phyloP scores from a whole-genome alignment of 2,888 invertebrate species.

The Tetanocera ferruginea region DNA sequence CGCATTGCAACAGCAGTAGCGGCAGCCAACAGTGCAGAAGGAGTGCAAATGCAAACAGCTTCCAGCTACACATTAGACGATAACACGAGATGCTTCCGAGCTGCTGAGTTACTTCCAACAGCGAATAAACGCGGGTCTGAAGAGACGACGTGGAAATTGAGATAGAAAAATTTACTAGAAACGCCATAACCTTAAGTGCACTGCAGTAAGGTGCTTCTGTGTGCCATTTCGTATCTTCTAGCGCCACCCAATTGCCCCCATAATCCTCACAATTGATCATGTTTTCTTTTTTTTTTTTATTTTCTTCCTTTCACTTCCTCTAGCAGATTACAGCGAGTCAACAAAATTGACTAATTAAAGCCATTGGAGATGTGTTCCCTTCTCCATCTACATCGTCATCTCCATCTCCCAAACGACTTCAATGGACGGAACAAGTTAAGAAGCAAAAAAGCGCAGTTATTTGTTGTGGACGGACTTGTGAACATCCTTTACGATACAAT shows the following conservation, averaged over 20 bases:
- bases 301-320: slow-evolving; percentile 4
- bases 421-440: neutral
- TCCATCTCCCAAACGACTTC: neutral
- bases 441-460: slow-evolving; percentile 14
- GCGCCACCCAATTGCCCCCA: neutral
- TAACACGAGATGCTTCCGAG: slow-evolving; percentile 58
- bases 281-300: neutral
- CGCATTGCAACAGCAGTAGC: neutral
- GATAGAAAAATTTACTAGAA: neutral
- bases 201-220: slow-evolving; percentile 19
- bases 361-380: slow-evolving; percentile 25
- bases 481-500: slow-evolving; percentile 4
- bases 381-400: neutral
- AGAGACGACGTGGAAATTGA: slow-evolving; percentile 21
- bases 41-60: slow-evolving; percentile 63
- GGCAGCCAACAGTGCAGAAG: slow-evolving; percentile 48
- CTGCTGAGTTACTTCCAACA: neutral
- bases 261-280: neutral
- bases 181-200: neutral
- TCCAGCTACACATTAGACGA: slow-evolving; percentile 65
- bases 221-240: neutral
- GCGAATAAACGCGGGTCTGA: neutral
- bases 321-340: slow-evolving; percentile 28
- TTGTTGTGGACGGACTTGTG: slow-evolving; percentile 13
- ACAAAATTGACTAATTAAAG: slow-evolving; percentile 41